These are phyloP conservation scores for Ardeotis arabs DNA, from an alignment of 2,113 vertebrate species.

Conservation along the genomic window DNA sequence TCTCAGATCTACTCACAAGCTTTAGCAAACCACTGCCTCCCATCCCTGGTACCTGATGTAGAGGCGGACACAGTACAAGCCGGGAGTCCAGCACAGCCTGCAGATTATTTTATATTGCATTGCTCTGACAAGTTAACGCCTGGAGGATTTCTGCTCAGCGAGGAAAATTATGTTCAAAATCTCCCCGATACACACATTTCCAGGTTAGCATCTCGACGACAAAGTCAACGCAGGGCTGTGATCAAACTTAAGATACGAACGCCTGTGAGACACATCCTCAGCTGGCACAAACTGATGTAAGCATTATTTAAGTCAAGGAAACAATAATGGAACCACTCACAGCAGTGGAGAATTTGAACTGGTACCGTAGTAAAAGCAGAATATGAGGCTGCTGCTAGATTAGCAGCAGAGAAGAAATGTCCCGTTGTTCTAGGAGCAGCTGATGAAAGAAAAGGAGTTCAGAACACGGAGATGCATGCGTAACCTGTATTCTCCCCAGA, in stretches of 20 bases:
- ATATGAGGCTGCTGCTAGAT: not conserved
- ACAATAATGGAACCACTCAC: not conserved
- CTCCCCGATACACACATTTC: slow-evolving; percentile 28
- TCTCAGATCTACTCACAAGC: not conserved
- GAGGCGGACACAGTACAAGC: not conserved
- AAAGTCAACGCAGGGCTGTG: slow-evolving; percentile 25
- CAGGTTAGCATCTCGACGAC: slow-evolving; percentile 33
- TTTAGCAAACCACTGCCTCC: not conserved
- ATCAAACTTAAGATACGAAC: slow-evolving; percentile 16
- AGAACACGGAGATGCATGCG: not conserved
- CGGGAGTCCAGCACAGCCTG: not conserved
- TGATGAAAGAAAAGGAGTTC: not conserved
- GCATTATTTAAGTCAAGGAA: not conserved
- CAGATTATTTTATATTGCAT: slow-evolving; percentile 52
- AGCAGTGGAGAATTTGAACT: not conserved
- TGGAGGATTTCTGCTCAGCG: slow-evolving; percentile 44
- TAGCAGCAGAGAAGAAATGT: not conserved
- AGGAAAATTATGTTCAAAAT: slow-evolving; percentile 58
- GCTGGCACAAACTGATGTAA: not conserved
- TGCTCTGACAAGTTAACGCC: slow-evolving; percentile 56
- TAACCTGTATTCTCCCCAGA: not conserved
- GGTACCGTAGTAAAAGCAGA: not conserved
- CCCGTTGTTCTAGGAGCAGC: not conserved
- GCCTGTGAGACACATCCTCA: not conserved
- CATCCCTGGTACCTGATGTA: not conserved